Evolutionary conservation across 2,888 invertebrate species (phyloP), one percentile per base, ranked within the genome.

Genomic region (Ennomos fuscantarius): DNA sequence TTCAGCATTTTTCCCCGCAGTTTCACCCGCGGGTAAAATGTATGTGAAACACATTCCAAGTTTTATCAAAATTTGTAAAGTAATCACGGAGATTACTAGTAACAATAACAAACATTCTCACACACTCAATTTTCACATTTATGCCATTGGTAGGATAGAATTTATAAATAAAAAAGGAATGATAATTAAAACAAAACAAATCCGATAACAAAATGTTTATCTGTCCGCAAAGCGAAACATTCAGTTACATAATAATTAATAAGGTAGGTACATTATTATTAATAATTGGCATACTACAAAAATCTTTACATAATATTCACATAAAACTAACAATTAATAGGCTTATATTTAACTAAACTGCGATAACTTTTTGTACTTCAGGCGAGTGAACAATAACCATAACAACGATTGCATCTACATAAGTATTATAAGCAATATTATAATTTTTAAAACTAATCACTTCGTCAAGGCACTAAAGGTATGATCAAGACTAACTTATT

Each of bases 301-400:
- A 66, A 70, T 65, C 56, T 68, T 66, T 63, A 47, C 24, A 2
- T 24, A 53, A 1, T 50, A 57, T 43, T 35, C 40, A 43, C 37
- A 43, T 36, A 43, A 31, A 52, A 48, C 47, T 36, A 53, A 42
- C 39, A 57, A 47, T 48, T 45, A 32, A 32, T 15, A 42, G 3
- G 42, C 45, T 72, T 79, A 81, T 77, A 76, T 77, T 78, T 76
- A 78, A 66, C 60, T 63, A 72, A 67, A 73, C 76, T 77, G 80
- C 70, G 73, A 79, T 81, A 80, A 82, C 73, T 70, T 79, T 88
- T 89, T 89, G 89, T 89, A 89, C 89, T 88, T 76, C 55, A 76
- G 82, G 86, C 78, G 70, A 78, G 74, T 71, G 71, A 77, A 74
- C 68, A 76, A 73, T 67, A 63, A 55, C 49, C 42, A 46, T 48